Evolutionary conservation across 1,140 invertebrate species (phyloP).

Genomic region (Drosophila dunni): DNA sequence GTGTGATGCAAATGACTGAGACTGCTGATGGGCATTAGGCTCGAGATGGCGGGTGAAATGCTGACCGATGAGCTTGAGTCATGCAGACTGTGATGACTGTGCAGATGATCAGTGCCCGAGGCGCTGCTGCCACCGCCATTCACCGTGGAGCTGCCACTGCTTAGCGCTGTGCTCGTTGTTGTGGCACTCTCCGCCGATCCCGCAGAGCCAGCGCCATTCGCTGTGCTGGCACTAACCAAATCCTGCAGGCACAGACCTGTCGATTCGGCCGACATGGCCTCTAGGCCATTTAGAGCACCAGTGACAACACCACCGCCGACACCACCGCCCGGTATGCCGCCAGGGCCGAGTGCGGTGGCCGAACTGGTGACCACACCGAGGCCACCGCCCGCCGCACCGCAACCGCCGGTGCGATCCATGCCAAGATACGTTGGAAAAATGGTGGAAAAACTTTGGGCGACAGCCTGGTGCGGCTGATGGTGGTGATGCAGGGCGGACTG

Average conservation of each 20-base stretch:
- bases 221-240: conserved; percentile 86
- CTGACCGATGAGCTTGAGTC: conserved; percentile 87
- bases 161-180: conserved; percentile 78
- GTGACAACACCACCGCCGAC: conserved; percentile 85
- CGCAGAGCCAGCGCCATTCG: conserved; percentile 84
- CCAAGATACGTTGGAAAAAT: conserved; percentile 84
- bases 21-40: conserved; percentile 87
- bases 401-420: conserved; percentile 82
- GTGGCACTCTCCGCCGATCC: conserved; percentile 78
- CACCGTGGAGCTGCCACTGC: conserved; percentile 83
- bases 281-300: conserved; percentile 88
- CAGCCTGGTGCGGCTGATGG: conserved; percentile 82
- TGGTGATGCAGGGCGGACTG: conserved; percentile 77
- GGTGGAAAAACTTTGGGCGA: conserved; percentile 83
- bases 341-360: conserved; percentile 85
- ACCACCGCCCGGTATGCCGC: conserved; percentile 70
- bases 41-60: conserved; percentile 88
- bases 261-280: conserved; percentile 81
- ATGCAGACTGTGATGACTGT: conserved; percentile 87
- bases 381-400: conserved; percentile 73
- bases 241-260: conserved; percentile 90
- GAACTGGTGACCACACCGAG: conserved; percentile 85
- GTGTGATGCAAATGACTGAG: conserved; percentile 85
- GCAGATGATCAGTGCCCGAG: conserved; percentile 78
- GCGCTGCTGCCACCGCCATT: conserved; percentile 80